phyloP scores from a whole-genome alignment of 2,113 vertebrate species.

The Saguinus imperator region DNA sequence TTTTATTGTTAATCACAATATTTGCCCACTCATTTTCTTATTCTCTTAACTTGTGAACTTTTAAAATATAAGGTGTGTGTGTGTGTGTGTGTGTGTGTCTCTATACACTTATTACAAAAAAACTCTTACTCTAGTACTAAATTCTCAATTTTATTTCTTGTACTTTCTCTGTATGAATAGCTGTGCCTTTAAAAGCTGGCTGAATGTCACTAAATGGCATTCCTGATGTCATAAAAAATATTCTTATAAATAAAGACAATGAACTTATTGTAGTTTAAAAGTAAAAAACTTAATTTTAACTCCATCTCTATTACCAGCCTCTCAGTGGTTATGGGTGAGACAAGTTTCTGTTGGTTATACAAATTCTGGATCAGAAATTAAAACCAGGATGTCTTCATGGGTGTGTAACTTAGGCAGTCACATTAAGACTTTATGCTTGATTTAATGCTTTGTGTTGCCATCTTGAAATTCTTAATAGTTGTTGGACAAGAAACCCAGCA shows the following conservation, averaged over 20 bases:
- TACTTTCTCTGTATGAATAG: background rate
- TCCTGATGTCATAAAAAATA: background rate
- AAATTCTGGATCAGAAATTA: slow-evolving; percentile 33
- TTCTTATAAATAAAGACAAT: background rate
- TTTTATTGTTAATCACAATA: background rate
- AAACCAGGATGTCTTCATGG: background rate
- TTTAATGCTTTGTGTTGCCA: background rate
- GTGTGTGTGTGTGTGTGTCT: background rate
- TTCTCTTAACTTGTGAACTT: background rate
- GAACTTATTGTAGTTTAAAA: background rate
- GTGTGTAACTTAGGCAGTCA: background rate
- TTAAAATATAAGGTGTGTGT: background rate
- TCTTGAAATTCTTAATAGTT: background rate
- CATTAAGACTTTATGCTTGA: background rate
- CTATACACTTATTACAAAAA: background rate
- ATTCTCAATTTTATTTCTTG: background rate
- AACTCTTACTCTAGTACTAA: background rate
- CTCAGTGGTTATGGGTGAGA: background rate
- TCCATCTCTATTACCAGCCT: background rate
- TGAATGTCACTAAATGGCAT: background rate
- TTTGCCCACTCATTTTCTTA: background rate
- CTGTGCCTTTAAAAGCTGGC: background rate
- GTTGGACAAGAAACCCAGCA: background rate
- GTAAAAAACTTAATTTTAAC: background rate
- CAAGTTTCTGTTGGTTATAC: background rate